Evolutionary conservation across 2,113 vertebrate genomes (phyloP), one percentile per base, ranked within the genome.

Genomic region (Eulacestoma nigropectus): DNA sequence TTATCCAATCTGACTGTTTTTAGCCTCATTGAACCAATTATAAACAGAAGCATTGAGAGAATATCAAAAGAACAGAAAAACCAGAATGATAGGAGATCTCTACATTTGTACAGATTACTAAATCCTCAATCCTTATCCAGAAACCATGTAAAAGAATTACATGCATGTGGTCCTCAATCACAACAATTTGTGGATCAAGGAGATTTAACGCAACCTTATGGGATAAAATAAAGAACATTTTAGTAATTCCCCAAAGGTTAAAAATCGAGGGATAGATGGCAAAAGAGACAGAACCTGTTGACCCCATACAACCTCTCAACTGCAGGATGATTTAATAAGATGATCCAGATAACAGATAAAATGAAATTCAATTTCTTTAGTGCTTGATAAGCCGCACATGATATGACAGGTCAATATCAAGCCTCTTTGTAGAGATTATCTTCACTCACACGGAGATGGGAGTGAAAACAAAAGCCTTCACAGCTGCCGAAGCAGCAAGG

Each of bases 261-360:
- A 94, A 80, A 90, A 95, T 84, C 69, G 81, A 96, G 79, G 59
- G 47, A 91, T 90, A 93, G 74, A 74, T 68, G 82, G 94, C 57
- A 74, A 62, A 67, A 96, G 35, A 94, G 33, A 86, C 64, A 75
- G 60, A 96, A 97, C 76, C 68, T 93, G 72, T 90, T 98, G 97
- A 97, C 74, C 81, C 69, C 52, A 60, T 65, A 92, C 74, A 89
- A 88, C 53, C 76, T 96, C 96, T 96, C 90, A 94, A 94, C 39
- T 93, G 83, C 67, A 75, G 70, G 90, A 96, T 97, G 75, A 96
- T 97, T 98, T 98, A 98, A 97, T 97, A 97, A 96, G 79, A 77
- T 4, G 25, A 74, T 96, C 33, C 75, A 97, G 84, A 94, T 81
- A 97, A 93, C 29, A 83, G 65, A 94, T 59, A 96, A 97, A 97